Percentiles rank a stretch among this genome's conserved stretches.
Conservation (phyloP, 53 echinoderm and acorn worm genomes). For the Holothuria leucospilota region DNA sequence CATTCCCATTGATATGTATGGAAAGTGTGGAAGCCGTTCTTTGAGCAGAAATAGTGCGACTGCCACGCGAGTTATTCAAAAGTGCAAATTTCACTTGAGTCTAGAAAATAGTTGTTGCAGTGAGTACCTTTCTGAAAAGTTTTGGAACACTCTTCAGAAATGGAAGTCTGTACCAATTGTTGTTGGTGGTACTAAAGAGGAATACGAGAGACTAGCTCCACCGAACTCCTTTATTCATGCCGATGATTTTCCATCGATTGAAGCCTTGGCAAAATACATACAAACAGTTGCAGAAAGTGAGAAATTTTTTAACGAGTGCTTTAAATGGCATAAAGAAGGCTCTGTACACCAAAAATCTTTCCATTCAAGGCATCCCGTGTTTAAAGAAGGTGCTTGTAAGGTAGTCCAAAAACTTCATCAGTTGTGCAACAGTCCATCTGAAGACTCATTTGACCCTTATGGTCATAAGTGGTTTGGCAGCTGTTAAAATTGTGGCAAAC, state of each 20-base stretch:
- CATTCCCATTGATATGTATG: too few relatives aligned
- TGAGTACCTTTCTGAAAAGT: too few relatives aligned
- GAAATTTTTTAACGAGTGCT: constrained; percentile 8
- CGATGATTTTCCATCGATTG: too few relatives aligned
- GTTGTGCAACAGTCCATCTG: too few relatives aligned
- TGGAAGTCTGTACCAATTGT: constrained; percentile 25
- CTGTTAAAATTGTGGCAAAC: constrained; percentile 4
- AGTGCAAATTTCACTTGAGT: constrained; percentile 24
- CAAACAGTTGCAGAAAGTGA: background rate
- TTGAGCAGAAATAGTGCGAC: background rate
- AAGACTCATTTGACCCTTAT: constrained; percentile 23
- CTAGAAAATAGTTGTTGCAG: constrained; percentile 20
- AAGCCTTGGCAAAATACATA: constrained; percentile 29
- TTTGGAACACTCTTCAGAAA: constrained; percentile 3
- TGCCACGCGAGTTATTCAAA: background rate
- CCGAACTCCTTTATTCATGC: too few relatives aligned
- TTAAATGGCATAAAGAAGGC: background rate
- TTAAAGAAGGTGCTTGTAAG: background rate
- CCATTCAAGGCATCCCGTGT: background rate
- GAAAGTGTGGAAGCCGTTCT: background rate
- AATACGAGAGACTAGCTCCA: constrained; percentile 6
- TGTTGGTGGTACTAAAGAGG: constrained; percentile 23
- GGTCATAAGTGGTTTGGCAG: constrained; percentile 16
- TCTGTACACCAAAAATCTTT: background rate
- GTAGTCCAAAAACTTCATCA: background rate